A percentile compares a stretch with the other conserved stretches of the same genome.
phyloP scores from a whole-genome alignment of 2,888 invertebrate genomes.

The Eupithecia inturbata region DNA sequence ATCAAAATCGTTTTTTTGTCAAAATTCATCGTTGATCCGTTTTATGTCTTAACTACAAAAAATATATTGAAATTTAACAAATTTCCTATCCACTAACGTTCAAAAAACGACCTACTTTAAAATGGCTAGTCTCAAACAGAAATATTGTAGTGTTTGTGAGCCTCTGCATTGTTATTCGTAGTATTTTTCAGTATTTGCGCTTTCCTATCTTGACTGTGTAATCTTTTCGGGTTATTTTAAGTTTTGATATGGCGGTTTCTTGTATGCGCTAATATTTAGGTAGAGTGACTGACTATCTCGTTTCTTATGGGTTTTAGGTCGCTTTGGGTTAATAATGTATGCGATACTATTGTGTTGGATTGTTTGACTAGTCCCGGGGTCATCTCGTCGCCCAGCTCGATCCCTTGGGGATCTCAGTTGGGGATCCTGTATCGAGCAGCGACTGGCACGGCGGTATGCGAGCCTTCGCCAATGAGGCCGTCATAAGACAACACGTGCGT shows the following conservation, averaged over 20 bases:
- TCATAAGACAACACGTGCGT: constrained; percentile 82
- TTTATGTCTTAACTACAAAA: constrained; percentile 21
- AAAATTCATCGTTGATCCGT: constrained; percentile 34
- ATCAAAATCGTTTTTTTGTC: background rate
- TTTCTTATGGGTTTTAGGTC: background rate
- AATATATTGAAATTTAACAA: constrained; percentile 36
- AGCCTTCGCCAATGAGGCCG: constrained; percentile 81
- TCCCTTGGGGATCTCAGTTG: constrained; percentile 94
- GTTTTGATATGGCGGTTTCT: constrained; percentile 4
- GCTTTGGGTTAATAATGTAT: constrained; percentile 28
- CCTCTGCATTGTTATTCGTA: constrained; percentile 24
- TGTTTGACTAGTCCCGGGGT: constrained; percentile 90
- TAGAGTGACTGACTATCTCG: background rate
- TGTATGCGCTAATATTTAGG: constrained; percentile 2
- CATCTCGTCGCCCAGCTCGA: constrained; percentile 97
- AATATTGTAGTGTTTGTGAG: constrained; percentile 40
- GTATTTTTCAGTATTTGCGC: constrained; percentile 38
- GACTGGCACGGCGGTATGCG: constrained; percentile 80
- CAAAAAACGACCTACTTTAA: constrained; percentile 54
- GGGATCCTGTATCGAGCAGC: constrained; percentile 83
- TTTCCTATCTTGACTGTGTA: constrained; percentile 33
- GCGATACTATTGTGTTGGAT: constrained; percentile 41
- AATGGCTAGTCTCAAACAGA: constrained; percentile 79
- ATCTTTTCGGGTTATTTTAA: constrained; percentile 5
- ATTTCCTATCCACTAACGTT: constrained; percentile 50